Percentiles rank a stretch among this genome's conserved stretches.
These are phyloP conservation scores for Sceloporus undulatus DNA, from an alignment of 2,113 vertebrate species.

Conservation along the genomic window DNA sequence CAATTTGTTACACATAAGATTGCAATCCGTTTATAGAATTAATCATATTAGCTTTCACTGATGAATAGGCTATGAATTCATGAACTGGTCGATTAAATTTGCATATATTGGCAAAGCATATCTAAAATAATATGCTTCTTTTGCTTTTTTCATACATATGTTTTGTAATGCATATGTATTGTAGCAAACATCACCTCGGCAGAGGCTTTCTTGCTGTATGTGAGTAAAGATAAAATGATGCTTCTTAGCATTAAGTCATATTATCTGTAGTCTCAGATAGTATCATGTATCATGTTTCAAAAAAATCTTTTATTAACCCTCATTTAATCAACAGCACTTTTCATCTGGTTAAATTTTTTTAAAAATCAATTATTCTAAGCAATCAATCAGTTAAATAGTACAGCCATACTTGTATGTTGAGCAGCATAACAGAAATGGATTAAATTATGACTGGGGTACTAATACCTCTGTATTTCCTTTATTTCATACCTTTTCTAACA, in stretches of 20 bases:
- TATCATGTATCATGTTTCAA: background rate
- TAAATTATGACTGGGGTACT: background rate
- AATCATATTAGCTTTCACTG: background rate
- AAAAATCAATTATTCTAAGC: background rate
- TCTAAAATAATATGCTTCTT: background rate
- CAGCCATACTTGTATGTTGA: background rate
- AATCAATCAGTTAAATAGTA: background rate
- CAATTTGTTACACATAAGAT: background rate
- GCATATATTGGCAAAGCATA: background rate
- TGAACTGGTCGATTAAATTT: background rate
- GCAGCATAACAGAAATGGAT: background rate
- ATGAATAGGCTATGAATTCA: background rate
- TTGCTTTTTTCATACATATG: background rate
- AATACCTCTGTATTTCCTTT: background rate
- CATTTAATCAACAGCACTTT: background rate
- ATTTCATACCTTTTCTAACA: background rate
- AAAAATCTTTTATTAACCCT: background rate
- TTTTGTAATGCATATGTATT: background rate
- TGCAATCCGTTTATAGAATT: background rate
- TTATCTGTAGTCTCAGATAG: background rate
- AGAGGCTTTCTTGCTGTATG: background rate
- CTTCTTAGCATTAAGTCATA: background rate
- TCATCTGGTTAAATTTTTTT: background rate
- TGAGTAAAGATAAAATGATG: background rate
- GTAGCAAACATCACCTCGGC: background rate